phyloP scores from a whole-genome alignment of 2,113 vertebrate species.

The Callorhinus ursinus region DNA sequence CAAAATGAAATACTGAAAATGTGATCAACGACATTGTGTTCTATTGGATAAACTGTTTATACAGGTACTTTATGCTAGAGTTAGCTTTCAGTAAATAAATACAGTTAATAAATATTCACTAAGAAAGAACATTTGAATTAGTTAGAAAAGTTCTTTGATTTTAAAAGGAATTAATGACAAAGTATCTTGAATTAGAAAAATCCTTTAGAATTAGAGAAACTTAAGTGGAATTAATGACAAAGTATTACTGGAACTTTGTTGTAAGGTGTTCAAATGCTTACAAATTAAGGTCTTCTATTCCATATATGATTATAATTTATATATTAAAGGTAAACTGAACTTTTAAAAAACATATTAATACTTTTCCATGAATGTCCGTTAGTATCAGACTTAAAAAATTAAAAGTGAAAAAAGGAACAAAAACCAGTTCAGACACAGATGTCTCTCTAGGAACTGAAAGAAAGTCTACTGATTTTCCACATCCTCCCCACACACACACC shows the following conservation, averaged over 20 bases:
- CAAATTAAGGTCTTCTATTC: slow-evolving; percentile 9
- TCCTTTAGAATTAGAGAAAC: neutral
- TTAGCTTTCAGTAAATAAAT: slow-evolving; percentile 57
- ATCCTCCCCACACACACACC: neutral
- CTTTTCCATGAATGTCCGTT: slow-evolving; percentile 5
- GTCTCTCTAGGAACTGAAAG: neutral
- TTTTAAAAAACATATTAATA: slow-evolving; percentile 5
- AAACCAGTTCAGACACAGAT: neutral
- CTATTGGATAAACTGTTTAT: slow-evolving; percentile 44
- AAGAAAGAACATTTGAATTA: slow-evolving; percentile 41
- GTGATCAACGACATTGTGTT: slow-evolving; percentile 48
- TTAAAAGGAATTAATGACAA: neutral
- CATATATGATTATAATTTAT: neutral
- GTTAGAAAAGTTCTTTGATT: neutral
- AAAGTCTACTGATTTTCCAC: neutral
- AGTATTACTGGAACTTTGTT: neutral
- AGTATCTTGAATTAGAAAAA: slow-evolving; percentile 33
- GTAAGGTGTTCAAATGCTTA: slow-evolving; percentile 6
- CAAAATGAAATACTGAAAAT: slow-evolving; percentile 64
- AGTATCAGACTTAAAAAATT: slow-evolving; percentile 1
- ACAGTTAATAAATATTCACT: slow-evolving; percentile 50
- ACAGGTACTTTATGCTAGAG: slow-evolving; percentile 56
- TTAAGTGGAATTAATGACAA: slow-evolving; percentile 23
- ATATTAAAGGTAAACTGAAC: neutral
- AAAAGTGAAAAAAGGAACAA: slow-evolving; percentile 27